Base-by-base conservation (phyloP, 2,113 vertebrate genomes). In the Aldabrachelys gigantea region DNA sequence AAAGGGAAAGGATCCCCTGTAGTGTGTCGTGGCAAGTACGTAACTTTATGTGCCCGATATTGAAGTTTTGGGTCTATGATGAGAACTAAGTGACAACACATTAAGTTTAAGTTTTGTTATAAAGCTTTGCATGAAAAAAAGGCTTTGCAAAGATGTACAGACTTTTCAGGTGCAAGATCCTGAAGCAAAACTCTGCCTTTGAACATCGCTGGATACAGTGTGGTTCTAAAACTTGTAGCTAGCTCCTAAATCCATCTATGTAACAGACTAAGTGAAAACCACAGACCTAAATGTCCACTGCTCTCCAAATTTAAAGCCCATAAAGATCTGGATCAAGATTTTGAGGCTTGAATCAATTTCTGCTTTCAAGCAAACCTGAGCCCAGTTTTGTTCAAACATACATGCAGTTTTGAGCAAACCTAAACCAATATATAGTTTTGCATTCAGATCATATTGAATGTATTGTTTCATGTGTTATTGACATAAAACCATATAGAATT, bases 341-440 rank as follows among this genome's bases (percentile, higher is more conserved):
- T 80, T 31, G 27, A 41, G 78, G 24, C 16, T 7, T 0, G 8
- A 13, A 6, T 22, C 22, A 0, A 0, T 52, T 4, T 2, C 1
- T 6, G 2, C 35, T 82, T 84, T 59, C n/a, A 54, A 57, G 49
- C 52, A 78, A 93, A 62, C 4, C 1, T 44, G 41, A 94, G 21
- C 44, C 22, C 84, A n/a, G 2, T 41, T 91, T 85, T 91, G 54
- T 29, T 38, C 44, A 2, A 49, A 2, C 3, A 87, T 5, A 56
- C 79, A n/a, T 8, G 57, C 10, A 88, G 2, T 47, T 85, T 82
- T 35, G 22, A 88, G 16, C 5, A 19, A 57, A 0, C 69, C 85
- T 50, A 86, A 91, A 5, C 21, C 1, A 91, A 19, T 13, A 0
- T 14, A 12, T 7, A 76, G n/a, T 10, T 75, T 22, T 76, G 4